These are phyloP conservation scores for Basileuterus tristriatus DNA, from an alignment of 2,797 vertebrate genomes.

Conservation along the genomic window DNA sequence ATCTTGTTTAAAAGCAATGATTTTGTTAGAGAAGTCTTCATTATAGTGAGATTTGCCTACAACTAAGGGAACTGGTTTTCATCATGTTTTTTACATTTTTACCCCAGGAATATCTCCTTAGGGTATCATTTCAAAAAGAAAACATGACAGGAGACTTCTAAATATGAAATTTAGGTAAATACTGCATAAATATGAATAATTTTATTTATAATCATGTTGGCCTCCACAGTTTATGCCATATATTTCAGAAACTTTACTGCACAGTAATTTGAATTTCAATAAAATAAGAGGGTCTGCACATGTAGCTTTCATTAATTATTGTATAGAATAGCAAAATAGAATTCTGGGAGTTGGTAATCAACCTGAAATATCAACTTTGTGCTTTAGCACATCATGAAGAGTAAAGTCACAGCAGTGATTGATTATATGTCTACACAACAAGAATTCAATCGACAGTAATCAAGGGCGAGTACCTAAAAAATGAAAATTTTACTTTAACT, in stretches of 20 bases:
- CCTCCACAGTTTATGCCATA: neutral
- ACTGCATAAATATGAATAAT: neutral
- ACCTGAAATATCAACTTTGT: neutral
- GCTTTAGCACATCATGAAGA: neutral
- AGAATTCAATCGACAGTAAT: neutral
- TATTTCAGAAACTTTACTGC: neutral
- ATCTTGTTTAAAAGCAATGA: neutral
- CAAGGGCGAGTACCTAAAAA: neutral
- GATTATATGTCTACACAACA: neutral
- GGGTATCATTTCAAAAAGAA: neutral
- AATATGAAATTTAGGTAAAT: neutral
- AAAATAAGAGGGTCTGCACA: neutral
- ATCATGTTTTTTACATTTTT: neutral
- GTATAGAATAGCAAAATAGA: neutral
- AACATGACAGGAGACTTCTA: neutral
- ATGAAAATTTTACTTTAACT: neutral
- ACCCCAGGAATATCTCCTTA: neutral
- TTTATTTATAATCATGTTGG: neutral
- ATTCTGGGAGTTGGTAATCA: neutral
- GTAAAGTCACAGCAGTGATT: neutral
- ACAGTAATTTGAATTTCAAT: neutral
- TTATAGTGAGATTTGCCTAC: slow-evolving; percentile 13
- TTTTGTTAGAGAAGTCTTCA: neutral
- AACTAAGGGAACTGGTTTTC: neutral
- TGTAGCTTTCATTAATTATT: neutral